phyloP scores from a whole-genome alignment of 2,888 invertebrate genomes.

The Drosophila fungiperda region DNA sequence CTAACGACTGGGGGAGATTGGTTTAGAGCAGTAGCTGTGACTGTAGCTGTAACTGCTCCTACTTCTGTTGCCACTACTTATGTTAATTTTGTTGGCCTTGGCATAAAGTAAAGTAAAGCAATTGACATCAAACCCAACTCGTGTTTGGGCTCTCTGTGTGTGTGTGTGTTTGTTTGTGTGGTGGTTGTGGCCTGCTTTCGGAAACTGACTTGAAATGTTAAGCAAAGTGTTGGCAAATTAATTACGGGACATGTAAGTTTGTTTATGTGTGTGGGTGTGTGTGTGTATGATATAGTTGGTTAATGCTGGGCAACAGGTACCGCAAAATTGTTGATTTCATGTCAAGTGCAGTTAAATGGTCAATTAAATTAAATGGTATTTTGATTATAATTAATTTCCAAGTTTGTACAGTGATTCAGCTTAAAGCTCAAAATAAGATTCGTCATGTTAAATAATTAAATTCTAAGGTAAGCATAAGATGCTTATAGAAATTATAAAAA shows the following conservation, averaged over 20 bases:
- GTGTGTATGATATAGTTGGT: conserved; percentile 4
- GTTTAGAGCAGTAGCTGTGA: conserved; percentile 1
- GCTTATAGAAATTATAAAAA: background rate
- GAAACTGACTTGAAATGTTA: conserved; percentile 32
- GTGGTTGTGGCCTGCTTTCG: conserved; percentile 19
- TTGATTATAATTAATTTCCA: background rate
- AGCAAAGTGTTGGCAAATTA: conserved; percentile 59
- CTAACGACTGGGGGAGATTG: conserved; percentile 21
- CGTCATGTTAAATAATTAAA: background rate
- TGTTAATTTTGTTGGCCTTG: conserved; percentile 70
- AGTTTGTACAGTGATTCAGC: background rate
- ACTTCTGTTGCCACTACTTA: conserved; percentile 42
- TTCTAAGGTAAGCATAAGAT: background rate
- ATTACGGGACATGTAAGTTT: conserved; percentile 26
- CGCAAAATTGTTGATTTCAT: conserved; percentile 27
- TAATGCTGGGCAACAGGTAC: conserved; percentile 50
- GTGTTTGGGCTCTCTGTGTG: background rate
- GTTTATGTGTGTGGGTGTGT: conserved; percentile 6
- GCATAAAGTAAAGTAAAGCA: conserved; percentile 62
- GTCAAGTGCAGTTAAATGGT: conserved; percentile 4
- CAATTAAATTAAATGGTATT: background rate
- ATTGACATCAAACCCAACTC: conserved; percentile 62
- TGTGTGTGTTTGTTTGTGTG: background rate
- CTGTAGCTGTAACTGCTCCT: conserved; percentile 9
- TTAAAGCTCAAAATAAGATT: background rate